Evolutionary conservation across 2,113 vertebrate species (phyloP), one percentile per base, ranked within the genome.

Genomic region (Suricata suricatta): DNA sequence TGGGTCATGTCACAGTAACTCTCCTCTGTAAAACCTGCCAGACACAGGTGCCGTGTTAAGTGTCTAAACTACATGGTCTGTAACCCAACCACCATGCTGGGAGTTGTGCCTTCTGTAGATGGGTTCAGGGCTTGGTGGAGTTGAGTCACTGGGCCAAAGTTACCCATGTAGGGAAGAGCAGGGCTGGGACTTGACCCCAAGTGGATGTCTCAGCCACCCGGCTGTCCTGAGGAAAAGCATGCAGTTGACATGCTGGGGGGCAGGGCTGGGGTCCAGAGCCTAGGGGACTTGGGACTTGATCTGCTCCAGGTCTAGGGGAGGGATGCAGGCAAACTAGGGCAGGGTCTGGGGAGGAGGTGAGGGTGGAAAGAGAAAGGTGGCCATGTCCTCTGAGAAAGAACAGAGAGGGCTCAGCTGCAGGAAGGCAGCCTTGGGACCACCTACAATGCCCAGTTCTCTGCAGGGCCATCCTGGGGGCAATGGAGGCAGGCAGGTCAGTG

Each of bases 11-110:
- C 7, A 19, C 52, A 66, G 41, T 10, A 10, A 41, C 23, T 47
- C 41, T 83, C 6, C 35, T 50, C n/a, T 21, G 7, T 15, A 35
- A 25, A 19, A 35, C 31, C 64, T 66, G 21, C 33, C 16, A 13
- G 17, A 54, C 4, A 14, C 2, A 2, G 29, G 33, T 2, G 50
- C 33, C 3, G 7, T 8, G 54, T 0, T 35, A 10, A 17, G 60
- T 12, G 23, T 50, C 38, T 31, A 7, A 38, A 93, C n/a, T 5
- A 27, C 11, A 16, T 0, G 33, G 38, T 35, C 31, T 57, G 15
- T 15, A n/a, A n/a, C 35, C 21, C 52, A 82, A 21, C 1, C n/a
- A 14, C 25, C 60, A 16, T n/a, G 33, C 16, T 44, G 44, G 27
- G 81, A 31, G 5, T 54, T 69, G 63, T 23, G 63, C 50, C 57